These are phyloP conservation scores for Cryptus viduatorius DNA, from an alignment of 2,888 invertebrate species.

Conservation along the genomic window DNA sequence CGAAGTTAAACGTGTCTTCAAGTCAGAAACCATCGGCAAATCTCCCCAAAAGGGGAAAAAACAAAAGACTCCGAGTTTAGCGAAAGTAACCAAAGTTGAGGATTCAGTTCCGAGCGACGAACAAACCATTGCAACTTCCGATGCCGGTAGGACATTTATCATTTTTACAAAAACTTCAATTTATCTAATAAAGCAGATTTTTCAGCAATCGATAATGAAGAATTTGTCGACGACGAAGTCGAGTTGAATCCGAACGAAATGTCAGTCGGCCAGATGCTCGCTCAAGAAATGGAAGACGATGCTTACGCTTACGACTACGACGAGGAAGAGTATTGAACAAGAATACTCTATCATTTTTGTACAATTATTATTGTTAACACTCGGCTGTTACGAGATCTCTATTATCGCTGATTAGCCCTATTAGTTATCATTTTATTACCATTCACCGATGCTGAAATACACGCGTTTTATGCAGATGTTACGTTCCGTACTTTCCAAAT, in stretches of 20 bases:
- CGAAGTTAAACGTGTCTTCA: not conserved
- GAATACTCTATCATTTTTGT: not conserved
- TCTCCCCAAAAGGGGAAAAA: constrained; percentile 29
- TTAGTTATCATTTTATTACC: constrained; percentile 12
- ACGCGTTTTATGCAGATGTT: not conserved
- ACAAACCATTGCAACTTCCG: constrained; percentile 24
- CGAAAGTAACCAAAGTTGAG: constrained; percentile 18
- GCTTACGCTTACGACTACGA: constrained; percentile 88
- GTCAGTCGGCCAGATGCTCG: constrained; percentile 81
- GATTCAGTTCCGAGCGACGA: constrained; percentile 1
- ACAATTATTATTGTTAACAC: not conserved
- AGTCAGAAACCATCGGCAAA: constrained; percentile 22
- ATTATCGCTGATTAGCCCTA: not conserved
- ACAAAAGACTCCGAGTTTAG: not conserved
- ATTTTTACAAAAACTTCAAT: not conserved
- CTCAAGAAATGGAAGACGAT: constrained; percentile 87
- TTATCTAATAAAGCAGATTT: constrained; percentile 53
- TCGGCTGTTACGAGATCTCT: no score
- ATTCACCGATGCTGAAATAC: not conserved
- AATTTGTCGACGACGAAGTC: constrained; percentile 77
- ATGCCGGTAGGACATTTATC: constrained; percentile 38
- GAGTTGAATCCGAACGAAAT: constrained; percentile 79
- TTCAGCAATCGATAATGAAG: constrained; percentile 80
- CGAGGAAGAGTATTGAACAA: constrained; percentile 86
- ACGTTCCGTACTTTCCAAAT: no score